Evolutionary conservation across 2,113 vertebrate genomes (phyloP).

Genomic region (Cynoglossus semilaevis): DNA sequence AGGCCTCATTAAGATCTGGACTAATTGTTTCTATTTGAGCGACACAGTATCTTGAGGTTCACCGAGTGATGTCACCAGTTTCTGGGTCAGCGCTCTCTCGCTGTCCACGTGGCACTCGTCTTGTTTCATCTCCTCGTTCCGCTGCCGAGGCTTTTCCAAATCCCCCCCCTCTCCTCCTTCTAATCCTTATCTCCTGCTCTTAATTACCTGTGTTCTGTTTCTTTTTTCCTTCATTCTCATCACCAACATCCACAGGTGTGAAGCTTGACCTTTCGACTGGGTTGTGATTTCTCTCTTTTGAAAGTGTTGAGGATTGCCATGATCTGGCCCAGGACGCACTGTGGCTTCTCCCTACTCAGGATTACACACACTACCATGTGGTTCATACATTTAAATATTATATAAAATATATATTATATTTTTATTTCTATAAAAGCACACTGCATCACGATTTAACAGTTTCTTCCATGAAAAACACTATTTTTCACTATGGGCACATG

Average conservation of each 20-base stretch:
- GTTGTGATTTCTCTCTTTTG: conserved; percentile 40
- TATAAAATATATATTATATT: too few relatives aligned
- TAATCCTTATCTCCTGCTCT: conserved; percentile 26
- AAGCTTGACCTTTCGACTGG: conserved; percentile 53
- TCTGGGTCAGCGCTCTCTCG: conserved; percentile 76
- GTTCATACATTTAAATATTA: too few relatives aligned
- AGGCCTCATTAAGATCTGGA: conserved; percentile 79
- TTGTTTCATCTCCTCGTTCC: conserved; percentile 45
- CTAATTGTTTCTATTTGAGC: conserved; percentile 85
- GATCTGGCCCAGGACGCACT: too few relatives aligned
- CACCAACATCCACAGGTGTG: conserved; percentile 40
- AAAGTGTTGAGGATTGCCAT: conserved; percentile 6
- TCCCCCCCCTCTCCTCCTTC: conserved; percentile 17
- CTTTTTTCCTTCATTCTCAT: conserved; percentile 39
- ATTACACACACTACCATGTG: too few relatives aligned
- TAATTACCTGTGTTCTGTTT: conserved; percentile 41
- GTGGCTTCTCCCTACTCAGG: too few relatives aligned
- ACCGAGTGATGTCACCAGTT: conserved; percentile 58
- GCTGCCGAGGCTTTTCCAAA: conserved; percentile 38
- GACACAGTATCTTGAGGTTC: conserved; percentile 68
- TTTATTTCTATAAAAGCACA: too few relatives aligned
- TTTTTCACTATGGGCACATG: too few relatives aligned
- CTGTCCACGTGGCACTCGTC: conserved; percentile 50
- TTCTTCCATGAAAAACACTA: too few relatives aligned
- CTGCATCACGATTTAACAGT: too few relatives aligned